Evolutionary conservation across 2,113 vertebrate species (phyloP).

Genomic region (Telmatochromis sp.): DNA sequence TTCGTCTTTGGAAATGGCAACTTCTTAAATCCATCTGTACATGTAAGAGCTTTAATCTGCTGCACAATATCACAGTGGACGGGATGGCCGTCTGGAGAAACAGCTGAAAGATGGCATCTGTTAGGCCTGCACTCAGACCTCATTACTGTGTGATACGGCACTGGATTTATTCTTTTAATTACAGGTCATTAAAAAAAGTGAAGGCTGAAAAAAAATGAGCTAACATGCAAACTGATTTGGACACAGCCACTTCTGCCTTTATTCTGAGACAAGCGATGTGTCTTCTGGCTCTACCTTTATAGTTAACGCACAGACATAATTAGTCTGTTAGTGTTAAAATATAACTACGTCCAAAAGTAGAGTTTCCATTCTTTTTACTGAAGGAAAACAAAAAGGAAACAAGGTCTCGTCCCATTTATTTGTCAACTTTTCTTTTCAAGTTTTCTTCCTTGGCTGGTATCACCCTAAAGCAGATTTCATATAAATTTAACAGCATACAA

Average conservation of each 20-base stretch:
- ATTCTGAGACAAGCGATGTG: neutral
- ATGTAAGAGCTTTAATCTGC: neutral
- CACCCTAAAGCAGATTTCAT: neutral
- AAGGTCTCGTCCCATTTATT: neutral
- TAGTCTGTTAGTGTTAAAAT: neutral
- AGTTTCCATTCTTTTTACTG: neutral
- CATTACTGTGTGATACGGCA: neutral
- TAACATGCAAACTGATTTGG: neutral
- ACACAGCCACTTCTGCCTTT: neutral
- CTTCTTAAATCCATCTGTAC: neutral
- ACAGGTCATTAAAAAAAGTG: neutral
- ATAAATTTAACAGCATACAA: neutral
- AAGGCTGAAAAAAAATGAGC: neutral
- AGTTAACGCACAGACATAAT: neutral
- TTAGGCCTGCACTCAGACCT: neutral
- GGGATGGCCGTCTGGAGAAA: neutral
- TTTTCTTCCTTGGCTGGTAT: neutral
- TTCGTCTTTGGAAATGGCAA: neutral
- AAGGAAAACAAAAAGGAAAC: neutral
- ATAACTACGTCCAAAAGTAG: neutral
- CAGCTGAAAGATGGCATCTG: neutral
- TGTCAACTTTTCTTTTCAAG: neutral
- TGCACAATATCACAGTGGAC: neutral
- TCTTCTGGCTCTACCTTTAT: neutral
- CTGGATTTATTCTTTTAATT: neutral